Evolutionary conservation across 2,888 invertebrate species (phyloP).

Genomic region (Polylopha cassiicola): DNA sequence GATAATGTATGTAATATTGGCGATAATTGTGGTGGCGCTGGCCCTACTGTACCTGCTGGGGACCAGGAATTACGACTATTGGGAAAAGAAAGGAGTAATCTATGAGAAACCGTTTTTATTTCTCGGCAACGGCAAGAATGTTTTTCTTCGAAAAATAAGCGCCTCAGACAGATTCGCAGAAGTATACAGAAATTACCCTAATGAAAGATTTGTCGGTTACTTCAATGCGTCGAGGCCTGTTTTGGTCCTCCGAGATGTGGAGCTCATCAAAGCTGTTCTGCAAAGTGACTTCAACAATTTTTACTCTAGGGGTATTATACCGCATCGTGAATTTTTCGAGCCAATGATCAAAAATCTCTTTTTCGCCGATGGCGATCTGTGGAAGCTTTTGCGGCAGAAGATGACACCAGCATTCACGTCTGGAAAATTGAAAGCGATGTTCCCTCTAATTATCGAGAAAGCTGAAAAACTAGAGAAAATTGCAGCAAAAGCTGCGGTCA

Average conservation of each 20-base stretch:
- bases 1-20: too few species aligned
- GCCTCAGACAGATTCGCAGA: constrained; percentile 27
- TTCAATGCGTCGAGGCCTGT: constrained; percentile 30
- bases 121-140: constrained; percentile 24
- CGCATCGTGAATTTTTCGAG: constrained; percentile 30
- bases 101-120: constrained; percentile 25
- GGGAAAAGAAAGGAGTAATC: constrained; percentile 10
- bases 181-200: constrained; percentile 29
- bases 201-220: constrained; percentile 37
- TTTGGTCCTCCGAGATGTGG: constrained; percentile 35
- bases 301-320: constrained; percentile 32
- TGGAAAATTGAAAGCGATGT: constrained; percentile 40
- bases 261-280: constrained; percentile 34
- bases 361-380: constrained; percentile 37
- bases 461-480: constrained; percentile 31
- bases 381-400: constrained; percentile 40
- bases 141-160: constrained; percentile 22
- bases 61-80: too few species aligned
- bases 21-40: too few species aligned
- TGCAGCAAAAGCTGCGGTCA: constrained; percentile 27
- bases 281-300: constrained; percentile 34
- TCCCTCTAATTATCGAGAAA: constrained; percentile 35
- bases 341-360: constrained; percentile 37
- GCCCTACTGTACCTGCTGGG: too few species aligned
- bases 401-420: constrained; percentile 40